Evolutionary conservation across 2,113 vertebrate species (phyloP).

Genomic region (Mastomys natalensis): DNA sequence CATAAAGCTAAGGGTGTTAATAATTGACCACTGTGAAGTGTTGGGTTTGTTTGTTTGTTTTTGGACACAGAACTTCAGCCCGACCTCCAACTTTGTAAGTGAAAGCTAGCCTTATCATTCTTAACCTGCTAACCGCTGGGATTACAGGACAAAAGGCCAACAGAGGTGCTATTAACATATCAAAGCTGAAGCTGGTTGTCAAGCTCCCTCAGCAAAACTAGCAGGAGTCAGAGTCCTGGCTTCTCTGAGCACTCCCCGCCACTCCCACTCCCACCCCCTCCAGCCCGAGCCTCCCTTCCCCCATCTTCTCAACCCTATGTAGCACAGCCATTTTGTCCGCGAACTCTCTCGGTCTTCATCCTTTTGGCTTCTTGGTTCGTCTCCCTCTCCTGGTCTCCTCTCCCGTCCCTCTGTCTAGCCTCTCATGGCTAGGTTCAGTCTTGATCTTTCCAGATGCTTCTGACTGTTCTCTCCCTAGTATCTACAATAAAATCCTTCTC

Average conservation of each 20-base stretch:
- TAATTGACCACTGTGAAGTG: background rate
- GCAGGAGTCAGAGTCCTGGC: background rate
- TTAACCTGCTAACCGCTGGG: background rate
- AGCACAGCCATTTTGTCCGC: background rate
- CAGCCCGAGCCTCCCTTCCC: background rate
- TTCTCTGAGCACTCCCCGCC: background rate
- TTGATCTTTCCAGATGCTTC: background rate
- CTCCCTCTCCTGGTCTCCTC: background rate
- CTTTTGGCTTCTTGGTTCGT: background rate
- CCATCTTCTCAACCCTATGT: no score
- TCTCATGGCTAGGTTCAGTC: background rate
- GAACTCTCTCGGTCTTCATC: background rate
- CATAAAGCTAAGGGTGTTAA: background rate
- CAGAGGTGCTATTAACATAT: background rate
- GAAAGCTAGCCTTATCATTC: background rate
- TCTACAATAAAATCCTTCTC: background rate
- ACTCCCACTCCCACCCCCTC: no score
- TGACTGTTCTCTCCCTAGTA: background rate
- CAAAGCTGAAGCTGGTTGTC: background rate
- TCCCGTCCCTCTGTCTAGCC: background rate
- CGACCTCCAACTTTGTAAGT: background rate
- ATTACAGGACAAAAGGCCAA: background rate
- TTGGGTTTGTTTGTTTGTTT: background rate
- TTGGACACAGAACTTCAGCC: background rate
- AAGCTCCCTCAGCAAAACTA: background rate